A percentile compares a stretch with the other conserved stretches of the same genome.
phyloP scores from a whole-genome alignment of 2,888 invertebrate species.

The Dasysyrphus albostriatus region DNA sequence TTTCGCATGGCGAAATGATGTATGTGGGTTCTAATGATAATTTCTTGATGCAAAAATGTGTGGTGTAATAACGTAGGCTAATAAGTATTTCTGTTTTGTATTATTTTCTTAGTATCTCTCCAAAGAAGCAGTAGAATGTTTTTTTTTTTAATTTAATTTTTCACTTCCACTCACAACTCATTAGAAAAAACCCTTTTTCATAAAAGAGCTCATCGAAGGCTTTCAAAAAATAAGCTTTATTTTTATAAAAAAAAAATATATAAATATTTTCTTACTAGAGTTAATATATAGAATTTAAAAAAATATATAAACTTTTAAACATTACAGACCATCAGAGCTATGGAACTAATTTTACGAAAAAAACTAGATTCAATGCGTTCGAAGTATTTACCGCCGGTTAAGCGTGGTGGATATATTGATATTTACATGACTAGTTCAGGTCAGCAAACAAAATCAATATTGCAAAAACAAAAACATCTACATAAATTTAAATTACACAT shows the following conservation, averaged over 20 bases:
- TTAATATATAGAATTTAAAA: conserved; percentile 25
- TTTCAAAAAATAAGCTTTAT: background rate
- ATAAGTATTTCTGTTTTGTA: background rate
- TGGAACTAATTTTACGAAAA: conserved; percentile 90
- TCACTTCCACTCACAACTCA: conserved; percentile 71
- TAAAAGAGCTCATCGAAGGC: conserved; percentile 50
- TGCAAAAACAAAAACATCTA: conserved; percentile 8
- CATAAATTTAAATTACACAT: conserved; percentile 37
- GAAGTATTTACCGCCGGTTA: conserved; percentile 92
- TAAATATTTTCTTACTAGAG: conserved; percentile 1
- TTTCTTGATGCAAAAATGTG: background rate
- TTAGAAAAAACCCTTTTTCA: conserved; percentile 82
- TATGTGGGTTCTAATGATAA: background rate
- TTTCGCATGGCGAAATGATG: background rate
- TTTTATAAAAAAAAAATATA: background rate
- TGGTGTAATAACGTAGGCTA: background rate
- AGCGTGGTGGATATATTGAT: conserved; percentile 92
- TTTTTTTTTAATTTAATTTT: conserved; percentile 41
- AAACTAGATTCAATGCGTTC: conserved; percentile 90
- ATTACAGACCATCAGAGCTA: conserved; percentile 89
- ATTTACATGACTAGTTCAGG: conserved; percentile 95
- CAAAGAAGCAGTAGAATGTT: background rate
- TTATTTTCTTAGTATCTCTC: background rate
- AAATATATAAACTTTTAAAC: conserved; percentile 62
- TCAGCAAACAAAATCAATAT: conserved; percentile 84